Conservation (phyloP, 2,113 vertebrate genomes). For the Ifrita kowaldi region DNA sequence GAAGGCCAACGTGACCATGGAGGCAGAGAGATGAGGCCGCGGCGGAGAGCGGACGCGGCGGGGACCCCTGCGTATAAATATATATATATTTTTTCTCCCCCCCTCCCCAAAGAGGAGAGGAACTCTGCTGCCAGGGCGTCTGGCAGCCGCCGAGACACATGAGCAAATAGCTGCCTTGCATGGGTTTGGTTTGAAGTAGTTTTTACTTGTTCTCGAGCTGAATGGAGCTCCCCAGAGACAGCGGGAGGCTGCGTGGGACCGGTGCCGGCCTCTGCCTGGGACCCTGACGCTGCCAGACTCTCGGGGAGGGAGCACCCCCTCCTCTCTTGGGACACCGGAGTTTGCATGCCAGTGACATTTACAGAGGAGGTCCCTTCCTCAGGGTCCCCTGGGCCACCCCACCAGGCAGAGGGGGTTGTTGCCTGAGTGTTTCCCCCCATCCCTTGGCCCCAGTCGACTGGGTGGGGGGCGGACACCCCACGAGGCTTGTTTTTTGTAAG, state of each 20-base stretch:
- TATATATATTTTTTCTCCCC: background rate
- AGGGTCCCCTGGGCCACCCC: background rate
- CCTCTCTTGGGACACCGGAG: constrained; percentile 2
- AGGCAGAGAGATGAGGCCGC: constrained; percentile 94
- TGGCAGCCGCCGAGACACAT: background rate
- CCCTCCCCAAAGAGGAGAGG: constrained; percentile 26
- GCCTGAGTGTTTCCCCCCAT: background rate
- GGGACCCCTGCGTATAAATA: constrained; percentile 54
- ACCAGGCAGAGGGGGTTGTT: background rate
- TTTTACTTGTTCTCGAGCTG: constrained; percentile 60
- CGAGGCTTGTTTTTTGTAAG: background rate
- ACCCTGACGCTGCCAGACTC: background rate
- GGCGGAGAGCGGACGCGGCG: constrained; percentile 20
- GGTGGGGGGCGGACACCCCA: background rate
- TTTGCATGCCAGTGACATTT: constrained; percentile 54
- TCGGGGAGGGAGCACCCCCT: background rate
- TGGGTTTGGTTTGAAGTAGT: constrained; percentile 69
- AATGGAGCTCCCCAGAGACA: constrained; percentile 58
- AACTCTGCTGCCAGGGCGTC: constrained; percentile 35
- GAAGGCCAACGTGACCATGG: constrained; percentile 90
- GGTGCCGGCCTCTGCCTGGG: constrained; percentile 3
- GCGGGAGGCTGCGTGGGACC: constrained; percentile 26
- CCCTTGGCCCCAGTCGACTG: background rate
- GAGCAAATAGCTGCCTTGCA: constrained; percentile 60
- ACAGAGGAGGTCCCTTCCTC: background rate